Percentiles rank a stretch among this genome's conserved stretches.
Evolutionary conservation across 2,113 vertebrate species (phyloP).

Genomic region (Vimba vimba): DNA sequence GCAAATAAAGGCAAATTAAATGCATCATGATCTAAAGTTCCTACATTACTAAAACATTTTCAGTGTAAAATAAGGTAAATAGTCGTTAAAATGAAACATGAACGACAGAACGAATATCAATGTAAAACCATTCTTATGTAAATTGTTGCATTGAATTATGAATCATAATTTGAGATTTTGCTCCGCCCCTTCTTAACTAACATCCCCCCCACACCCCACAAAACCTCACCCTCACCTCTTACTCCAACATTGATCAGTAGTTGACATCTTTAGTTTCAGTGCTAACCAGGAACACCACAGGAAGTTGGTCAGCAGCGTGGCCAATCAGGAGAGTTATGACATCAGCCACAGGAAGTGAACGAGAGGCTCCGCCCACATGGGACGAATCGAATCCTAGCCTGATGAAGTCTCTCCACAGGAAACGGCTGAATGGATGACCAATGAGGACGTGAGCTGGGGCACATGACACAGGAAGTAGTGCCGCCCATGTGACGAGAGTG

Average conservation of each 20-base stretch:
- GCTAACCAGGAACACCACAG: constrained; percentile 44
- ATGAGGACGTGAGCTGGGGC: neutral
- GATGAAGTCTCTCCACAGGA: constrained; percentile 38
- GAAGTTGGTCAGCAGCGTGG: constrained; percentile 51
- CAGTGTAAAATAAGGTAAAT: too few species aligned
- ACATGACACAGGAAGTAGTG: neutral
- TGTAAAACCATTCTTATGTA: neutral
- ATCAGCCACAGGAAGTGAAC: constrained; percentile 56
- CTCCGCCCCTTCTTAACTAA: neutral
- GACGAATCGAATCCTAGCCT: constrained; percentile 17
- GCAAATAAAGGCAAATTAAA: neutral
- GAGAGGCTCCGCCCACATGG: neutral
- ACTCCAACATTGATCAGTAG: constrained; percentile 1
- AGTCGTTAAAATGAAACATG: neutral
- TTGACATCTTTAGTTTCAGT: constrained; percentile 32
- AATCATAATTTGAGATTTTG: neutral
- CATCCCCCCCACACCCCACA: neutral
- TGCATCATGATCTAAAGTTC: neutral
- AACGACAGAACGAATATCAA: neutral
- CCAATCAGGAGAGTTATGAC: constrained; percentile 62
- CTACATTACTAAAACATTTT: too few species aligned
- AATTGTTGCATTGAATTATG: neutral
- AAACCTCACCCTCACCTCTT: neutral
- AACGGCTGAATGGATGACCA: neutral
- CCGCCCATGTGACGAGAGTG: neutral